A percentile compares a stretch with the other conserved stretches of the same genome.
Conservation (phyloP, 2,113 vertebrate species). For the Octodon degus region DNA sequence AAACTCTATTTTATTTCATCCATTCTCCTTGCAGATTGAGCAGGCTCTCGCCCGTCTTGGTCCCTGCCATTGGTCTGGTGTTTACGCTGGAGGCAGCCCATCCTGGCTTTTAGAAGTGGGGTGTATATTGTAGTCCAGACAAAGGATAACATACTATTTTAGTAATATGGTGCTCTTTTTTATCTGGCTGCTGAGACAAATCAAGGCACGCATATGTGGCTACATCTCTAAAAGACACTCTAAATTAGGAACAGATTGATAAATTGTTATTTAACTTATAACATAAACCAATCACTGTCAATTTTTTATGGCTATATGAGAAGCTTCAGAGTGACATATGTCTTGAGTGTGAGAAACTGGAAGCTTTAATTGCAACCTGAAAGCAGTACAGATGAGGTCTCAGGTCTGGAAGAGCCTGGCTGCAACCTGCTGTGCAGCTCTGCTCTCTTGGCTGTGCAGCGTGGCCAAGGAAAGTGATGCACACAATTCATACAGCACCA, state of each 20-base stretch:
- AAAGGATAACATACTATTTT: neutral
- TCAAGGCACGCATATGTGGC: neutral
- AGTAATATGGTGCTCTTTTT: constrained; percentile 18
- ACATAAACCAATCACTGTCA: neutral
- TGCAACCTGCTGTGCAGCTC: neutral
- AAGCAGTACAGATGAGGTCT: neutral
- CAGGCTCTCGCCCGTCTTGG: neutral
- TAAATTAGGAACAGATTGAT: constrained; percentile 41
- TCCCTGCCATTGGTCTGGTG: neutral
- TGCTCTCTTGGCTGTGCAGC: neutral
- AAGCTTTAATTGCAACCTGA: constrained; percentile 29
- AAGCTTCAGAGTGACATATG: neutral
- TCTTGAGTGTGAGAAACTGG: constrained; percentile 9
- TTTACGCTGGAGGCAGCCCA: neutral
- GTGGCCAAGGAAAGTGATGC: neutral
- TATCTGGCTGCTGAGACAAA: constrained; percentile 51
- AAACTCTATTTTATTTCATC: neutral
- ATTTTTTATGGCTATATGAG: constrained; percentile 49
- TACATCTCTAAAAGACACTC: constrained; percentile 16
- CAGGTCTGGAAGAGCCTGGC: neutral
- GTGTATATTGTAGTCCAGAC: neutral
- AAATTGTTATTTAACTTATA: constrained; percentile 54
- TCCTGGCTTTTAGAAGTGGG: neutral
- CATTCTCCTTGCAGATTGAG: neutral
- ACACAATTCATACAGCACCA: neutral